Base-by-base conservation (phyloP, 2,797 vertebrate genomes). In the Tadarida brasiliensis region DNA sequence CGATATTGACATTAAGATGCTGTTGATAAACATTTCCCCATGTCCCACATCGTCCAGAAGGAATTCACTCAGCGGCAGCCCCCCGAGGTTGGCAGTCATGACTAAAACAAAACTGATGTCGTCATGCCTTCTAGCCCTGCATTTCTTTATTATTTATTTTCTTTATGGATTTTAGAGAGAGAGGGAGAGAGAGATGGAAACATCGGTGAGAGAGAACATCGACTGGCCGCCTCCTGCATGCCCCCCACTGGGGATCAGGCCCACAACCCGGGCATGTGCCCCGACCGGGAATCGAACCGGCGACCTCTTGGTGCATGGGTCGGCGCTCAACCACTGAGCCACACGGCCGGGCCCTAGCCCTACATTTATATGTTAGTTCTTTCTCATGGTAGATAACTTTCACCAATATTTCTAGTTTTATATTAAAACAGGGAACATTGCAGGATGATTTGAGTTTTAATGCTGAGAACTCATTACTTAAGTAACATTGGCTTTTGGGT, bases 21-120 rank as follows among this genome's bases (percentile, higher is more conserved):
- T 11, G 6, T 5, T 1, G 57, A 11, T n/a, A 19, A 39, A 6
- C 22, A 2, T 28, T 22, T 88, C 15, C 35, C n/a, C 16, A 8
- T 0, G 3, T 19, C 1, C 16, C n/a, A 0, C 4, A 0, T 47
- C 19, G 47, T 56, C 24, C 78, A 26, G 39, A 67, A 74, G 39
- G 84, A 35, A 24, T 7, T 80, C 51, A 19, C 49, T 12, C 24
- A 6, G 67, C 51, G 3, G 28, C n/a, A 44, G 15, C 49, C 80
- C 67, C 73, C 30, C 84, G 63, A 11, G 65, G 15, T 74, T 61
- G 39, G 15, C 24, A n/a, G 16, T 39, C 24, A 19, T 3, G 11
- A n/a, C 35, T 11, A 5, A 44, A 47, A 6, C 28, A 35, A 35
- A 78, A 15, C 20, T 1, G 33, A 73, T 7, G 3, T 17, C 35